Conservation (phyloP, 2,888 invertebrate species). For the Cephus spinipes region DNA sequence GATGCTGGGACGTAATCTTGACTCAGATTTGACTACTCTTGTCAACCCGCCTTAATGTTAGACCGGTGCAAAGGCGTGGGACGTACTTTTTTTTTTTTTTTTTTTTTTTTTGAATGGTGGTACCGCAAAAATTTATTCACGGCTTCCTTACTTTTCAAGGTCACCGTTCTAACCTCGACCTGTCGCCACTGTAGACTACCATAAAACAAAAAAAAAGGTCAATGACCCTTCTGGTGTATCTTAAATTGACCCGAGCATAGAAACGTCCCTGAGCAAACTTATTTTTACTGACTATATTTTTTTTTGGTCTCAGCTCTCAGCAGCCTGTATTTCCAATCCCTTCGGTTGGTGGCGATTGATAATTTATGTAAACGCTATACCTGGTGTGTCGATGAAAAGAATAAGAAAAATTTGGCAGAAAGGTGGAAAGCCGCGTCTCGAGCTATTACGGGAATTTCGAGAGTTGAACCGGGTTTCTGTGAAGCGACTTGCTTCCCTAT, state of each 20-base stretch:
- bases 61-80: constrained; percentile 16
- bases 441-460: background rate
- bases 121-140: background rate
- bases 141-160: background rate
- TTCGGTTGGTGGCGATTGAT: background rate
- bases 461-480: background rate
- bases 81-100: constrained; percentile 8
- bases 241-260: background rate
- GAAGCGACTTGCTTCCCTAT: background rate
- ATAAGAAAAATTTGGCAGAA: background rate
- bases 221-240: background rate
- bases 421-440: background rate
- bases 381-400: background rate
- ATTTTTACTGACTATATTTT: background rate
- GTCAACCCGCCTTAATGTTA: background rate
- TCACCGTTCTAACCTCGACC: background rate
- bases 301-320: background rate
- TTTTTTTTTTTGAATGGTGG: constrained; percentile 14
- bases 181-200: background rate
- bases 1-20: background rate
- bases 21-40: background rate
- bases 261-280: too few species aligned
- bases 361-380: background rate
- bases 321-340: background rate
- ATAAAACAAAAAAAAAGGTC: background rate